Percentiles rank a stretch among this genome's conserved stretches.
Conservation (phyloP, 2,888 invertebrate genomes). For the Ptychoptera albimana region DNA sequence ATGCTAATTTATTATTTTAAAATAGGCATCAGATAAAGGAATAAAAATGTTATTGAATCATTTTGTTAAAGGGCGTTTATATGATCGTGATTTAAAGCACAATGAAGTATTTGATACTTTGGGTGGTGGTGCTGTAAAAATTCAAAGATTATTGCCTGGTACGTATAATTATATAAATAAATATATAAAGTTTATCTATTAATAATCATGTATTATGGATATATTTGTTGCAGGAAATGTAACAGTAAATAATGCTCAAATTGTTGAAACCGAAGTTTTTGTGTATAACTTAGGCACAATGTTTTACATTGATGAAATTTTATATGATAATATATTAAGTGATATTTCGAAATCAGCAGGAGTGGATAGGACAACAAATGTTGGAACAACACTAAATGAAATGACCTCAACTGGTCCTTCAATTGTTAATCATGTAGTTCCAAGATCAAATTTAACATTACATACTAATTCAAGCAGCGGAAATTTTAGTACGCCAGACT, state of each 20-base stretch:
- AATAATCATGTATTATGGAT: not conserved
- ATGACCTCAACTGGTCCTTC: slow-evolving; percentile 16
- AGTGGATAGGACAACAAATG: not conserved
- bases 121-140: slow-evolving; percentile 37
- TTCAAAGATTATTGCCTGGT: slow-evolving; percentile 30
- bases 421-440: slow-evolving; percentile 11
- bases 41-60: slow-evolving; percentile 42
- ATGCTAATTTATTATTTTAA: not conserved
- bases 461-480: not conserved
- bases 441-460: slow-evolving; percentile 9
- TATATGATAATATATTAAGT: slow-evolving; percentile 32
- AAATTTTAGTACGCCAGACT: no score
- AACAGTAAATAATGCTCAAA: slow-evolving; percentile 38
- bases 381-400: slow-evolving; percentile 10
- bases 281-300: slow-evolving; percentile 48
- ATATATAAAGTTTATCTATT: not conserved
- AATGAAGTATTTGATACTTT: slow-evolving; percentile 36
- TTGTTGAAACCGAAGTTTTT: slow-evolving; percentile 43
- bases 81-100: slow-evolving; percentile 39
- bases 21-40: slow-evolving; percentile 37
- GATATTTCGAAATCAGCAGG: slow-evolving; percentile 19
- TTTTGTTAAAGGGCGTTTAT: slow-evolving; percentile 42
- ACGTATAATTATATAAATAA: not conserved
- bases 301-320: slow-evolving; percentile 43
- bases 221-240: slow-evolving; percentile 28